These are phyloP conservation scores for Nasonia vitripennis DNA, from an alignment of 1,140 invertebrate genomes.

Conservation along the genomic window DNA sequence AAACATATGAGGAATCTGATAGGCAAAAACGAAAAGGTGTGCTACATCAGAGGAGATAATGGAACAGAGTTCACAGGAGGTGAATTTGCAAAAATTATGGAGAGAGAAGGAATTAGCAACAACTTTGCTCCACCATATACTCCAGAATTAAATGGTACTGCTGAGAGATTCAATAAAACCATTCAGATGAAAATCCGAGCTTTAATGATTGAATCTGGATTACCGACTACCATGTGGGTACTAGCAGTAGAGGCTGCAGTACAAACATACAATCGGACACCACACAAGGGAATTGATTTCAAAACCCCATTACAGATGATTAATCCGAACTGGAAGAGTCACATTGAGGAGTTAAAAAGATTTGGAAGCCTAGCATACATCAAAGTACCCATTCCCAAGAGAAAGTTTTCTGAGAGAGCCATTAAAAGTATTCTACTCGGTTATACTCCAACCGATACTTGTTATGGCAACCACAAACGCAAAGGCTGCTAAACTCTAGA, in stretches of 20 bases:
- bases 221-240: not conserved
- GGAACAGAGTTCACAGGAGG: constrained; percentile 45
- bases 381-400: constrained; percentile 39
- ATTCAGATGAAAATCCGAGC: constrained; percentile 10
- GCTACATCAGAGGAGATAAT: constrained; percentile 47
- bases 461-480: constrained; percentile 18
- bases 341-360: constrained; percentile 42
- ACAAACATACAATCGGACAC: constrained; percentile 53
- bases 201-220: constrained; percentile 2
- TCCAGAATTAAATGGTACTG: constrained; percentile 16
- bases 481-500: not conserved
- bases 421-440: constrained; percentile 46
- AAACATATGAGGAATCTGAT: constrained; percentile 46
- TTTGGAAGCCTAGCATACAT: constrained; percentile 42
- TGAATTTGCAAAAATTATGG: constrained; percentile 42
- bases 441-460: constrained; percentile 27
- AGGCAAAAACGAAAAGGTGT: constrained; percentile 50
- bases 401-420: constrained; percentile 37
- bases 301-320: constrained; percentile 32
- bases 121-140: constrained; percentile 50
- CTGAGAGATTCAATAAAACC: constrained; percentile 31
- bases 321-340: constrained; percentile 38
- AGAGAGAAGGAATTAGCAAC: constrained; percentile 45
- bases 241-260: not conserved
- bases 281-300: constrained; percentile 43